Percentiles rank a stretch among this genome's conserved stretches.
Evolutionary conservation across 2,113 vertebrate species (phyloP).

Genomic region (Benitochromis conjunctus): DNA sequence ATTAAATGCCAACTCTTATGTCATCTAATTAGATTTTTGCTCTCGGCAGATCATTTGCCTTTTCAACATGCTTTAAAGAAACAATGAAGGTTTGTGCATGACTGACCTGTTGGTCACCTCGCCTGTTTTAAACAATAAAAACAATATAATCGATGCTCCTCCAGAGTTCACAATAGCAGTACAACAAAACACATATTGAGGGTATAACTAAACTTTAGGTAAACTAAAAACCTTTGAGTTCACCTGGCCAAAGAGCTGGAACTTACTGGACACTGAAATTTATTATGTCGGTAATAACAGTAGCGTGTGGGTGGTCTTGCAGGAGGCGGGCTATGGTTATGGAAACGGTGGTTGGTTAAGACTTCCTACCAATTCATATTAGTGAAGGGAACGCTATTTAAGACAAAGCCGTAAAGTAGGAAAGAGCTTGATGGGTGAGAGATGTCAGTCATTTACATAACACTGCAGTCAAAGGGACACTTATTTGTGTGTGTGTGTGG

Average conservation of each 20-base stretch:
- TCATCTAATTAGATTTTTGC: neutral
- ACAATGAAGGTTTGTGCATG: neutral
- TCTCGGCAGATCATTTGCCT: neutral
- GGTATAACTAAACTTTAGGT: neutral
- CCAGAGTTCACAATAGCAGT: neutral
- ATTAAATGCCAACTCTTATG: neutral
- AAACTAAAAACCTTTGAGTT: neutral
- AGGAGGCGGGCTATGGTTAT: neutral
- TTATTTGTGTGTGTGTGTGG: neutral
- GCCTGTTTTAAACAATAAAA: neutral
- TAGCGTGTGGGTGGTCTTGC: conserved; percentile 50
- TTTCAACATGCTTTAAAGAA: neutral
- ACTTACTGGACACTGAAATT: neutral
- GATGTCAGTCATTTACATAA: conserved; percentile 52
- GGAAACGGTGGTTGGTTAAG: conserved; percentile 5
- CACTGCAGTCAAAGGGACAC: conserved; percentile 36
- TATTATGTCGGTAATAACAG: neutral
- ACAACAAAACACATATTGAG: accelerated
- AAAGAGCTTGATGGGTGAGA: neutral
- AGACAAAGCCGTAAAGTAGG: neutral
- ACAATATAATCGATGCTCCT: neutral
- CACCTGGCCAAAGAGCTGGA: neutral
- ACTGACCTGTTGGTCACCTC: neutral
- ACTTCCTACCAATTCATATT: neutral
- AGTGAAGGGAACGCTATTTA: neutral